phyloP scores from a whole-genome alignment of 1,140 invertebrate genomes.

The Tribolium castaneum region DNA sequence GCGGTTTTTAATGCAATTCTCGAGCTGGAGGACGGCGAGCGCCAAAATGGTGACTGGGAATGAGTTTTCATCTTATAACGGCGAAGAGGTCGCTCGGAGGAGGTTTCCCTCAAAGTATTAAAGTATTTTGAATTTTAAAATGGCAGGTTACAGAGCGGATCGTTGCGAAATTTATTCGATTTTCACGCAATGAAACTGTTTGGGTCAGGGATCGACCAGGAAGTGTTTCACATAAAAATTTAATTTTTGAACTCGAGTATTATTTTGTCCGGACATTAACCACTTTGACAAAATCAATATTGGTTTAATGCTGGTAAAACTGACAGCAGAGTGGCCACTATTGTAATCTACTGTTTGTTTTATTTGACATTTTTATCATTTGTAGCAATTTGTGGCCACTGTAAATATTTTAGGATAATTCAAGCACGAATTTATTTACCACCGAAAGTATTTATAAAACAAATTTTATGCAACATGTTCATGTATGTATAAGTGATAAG shows the following conservation, averaged over 20 bases:
- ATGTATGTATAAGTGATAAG: neutral
- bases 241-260: neutral
- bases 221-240: neutral
- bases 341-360: neutral
- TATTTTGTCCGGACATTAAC: neutral
- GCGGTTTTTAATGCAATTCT: neutral
- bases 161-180: neutral
- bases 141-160: neutral
- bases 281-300: neutral
- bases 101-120: slow-evolving; percentile 10
- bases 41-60: neutral
- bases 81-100: slow-evolving; percentile 1
- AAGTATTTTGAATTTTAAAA: slow-evolving; percentile 35
- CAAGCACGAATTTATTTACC: neutral
- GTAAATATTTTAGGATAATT: neutral
- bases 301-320: neutral
- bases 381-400: neutral
- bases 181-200: neutral
- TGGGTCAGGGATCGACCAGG: neutral
- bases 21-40: neutral
- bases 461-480: neutral
- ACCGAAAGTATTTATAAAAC: no score
- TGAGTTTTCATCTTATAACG: slow-evolving; percentile 20
- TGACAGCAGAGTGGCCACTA: neutral
- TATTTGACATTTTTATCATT: neutral